Base-by-base conservation (phyloP, 1,140 invertebrate genomes). In the Heliothis virescens region DNA sequence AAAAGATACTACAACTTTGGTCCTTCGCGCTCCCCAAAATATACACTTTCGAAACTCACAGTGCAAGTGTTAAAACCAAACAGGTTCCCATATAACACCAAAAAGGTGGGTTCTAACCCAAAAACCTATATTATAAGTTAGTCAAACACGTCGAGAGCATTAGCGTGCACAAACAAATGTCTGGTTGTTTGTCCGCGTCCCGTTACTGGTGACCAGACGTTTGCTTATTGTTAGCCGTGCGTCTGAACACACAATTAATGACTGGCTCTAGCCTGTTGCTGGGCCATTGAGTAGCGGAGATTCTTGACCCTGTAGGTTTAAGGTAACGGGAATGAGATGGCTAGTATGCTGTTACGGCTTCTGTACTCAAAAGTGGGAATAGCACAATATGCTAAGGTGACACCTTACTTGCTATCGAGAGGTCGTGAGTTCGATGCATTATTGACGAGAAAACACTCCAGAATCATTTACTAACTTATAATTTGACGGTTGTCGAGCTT, bases 161-260 rank as follows among this genome's bases (percentile, higher is more conserved):
- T 74, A 74, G 55, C 41, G 2, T 48, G 47, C 9, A 60, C 74
- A 81, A 77, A 76, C 65, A 75, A 26, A n/a, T 57, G 52, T 60
- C 16, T 63, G 55, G 53, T 16, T 80, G 71, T 79, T 82, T 75
- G 73, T 12, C 11, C 26, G 21, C 53, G 69, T 67, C 75, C 72
- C 75, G 72, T 80, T 79, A 79, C 48, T 48, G 75, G 15, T 73
- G 63, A 73, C 48, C 65, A 69, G 7, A 53, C 48, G 79, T 80
- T 83, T 80, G 41, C 79, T 34, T 83, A 84, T 82, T 76, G 75
- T 84, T 80, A 84, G 47, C 34, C 67, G 57, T 47, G 16, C n/a
- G 48, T 10, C 59, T 65, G 29, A 50, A 47, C 52, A 69, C 13
- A 60, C 55, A 60, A n/a, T 4, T 69, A 52, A 52, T 69, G 63